Evolutionary conservation across 1,140 invertebrate species (phyloP).

Genomic region (Temnothorax curvispinosus): DNA sequence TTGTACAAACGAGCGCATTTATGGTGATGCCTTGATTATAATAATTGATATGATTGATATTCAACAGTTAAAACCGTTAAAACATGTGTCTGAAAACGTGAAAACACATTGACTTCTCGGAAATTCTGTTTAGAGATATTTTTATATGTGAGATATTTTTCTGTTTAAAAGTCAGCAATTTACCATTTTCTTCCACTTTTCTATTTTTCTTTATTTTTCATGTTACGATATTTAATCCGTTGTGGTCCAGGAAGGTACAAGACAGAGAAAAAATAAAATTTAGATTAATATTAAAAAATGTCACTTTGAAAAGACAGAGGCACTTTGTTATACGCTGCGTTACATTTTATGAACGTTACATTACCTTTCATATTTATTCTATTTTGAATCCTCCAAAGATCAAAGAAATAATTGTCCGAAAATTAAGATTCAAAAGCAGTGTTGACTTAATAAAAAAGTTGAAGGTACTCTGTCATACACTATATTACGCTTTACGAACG

Average conservation of each 20-base stretch:
- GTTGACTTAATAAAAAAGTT: background rate
- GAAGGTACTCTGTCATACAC: slow-evolving; percentile 1
- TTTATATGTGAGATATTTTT: background rate
- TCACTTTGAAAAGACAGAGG: background rate
- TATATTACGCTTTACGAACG: slow-evolving; percentile 23
- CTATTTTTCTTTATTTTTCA: background rate
- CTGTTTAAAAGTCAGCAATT: background rate
- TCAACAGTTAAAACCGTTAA: background rate
- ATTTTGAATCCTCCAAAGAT: background rate
- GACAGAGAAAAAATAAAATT: background rate
- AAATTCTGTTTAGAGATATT: background rate
- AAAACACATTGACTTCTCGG: background rate
- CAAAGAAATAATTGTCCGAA: background rate
- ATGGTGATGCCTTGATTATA: background rate
- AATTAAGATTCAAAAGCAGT: slow-evolving; percentile 4
- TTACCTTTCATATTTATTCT: slow-evolving; percentile 24
- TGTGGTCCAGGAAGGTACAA: background rate
- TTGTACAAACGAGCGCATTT: background rate
- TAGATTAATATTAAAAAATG: slow-evolving; percentile 30
- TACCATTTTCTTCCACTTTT: background rate
- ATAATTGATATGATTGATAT: slow-evolving; percentile 13
- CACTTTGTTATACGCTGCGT: background rate
- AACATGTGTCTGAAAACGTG: background rate
- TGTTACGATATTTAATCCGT: slow-evolving; percentile 10
- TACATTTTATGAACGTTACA: background rate